A percentile compares a stretch with the other conserved stretches of the same genome.
These are phyloP conservation scores for Oryzias melastigma DNA, from an alignment of 2,113 vertebrate genomes.

Conservation along the genomic window DNA sequence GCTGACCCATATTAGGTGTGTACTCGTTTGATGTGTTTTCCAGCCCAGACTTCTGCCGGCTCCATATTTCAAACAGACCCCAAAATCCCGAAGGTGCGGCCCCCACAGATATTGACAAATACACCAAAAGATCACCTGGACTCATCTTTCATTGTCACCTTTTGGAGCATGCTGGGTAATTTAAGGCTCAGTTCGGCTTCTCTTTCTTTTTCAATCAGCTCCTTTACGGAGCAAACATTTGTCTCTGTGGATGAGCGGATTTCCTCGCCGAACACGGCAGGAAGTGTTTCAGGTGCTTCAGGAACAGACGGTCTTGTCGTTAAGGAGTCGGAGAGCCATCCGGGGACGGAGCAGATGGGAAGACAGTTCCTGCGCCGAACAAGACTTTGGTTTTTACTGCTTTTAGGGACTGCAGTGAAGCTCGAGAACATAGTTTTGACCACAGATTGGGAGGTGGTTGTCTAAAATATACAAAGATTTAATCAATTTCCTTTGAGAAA, in stretches of 20 bases:
- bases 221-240: neutral
- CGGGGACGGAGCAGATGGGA: conserved; percentile 39
- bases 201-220: neutral
- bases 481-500: too few relatives aligned
- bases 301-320: conserved; percentile 57
- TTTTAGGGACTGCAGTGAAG: neutral
- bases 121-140: conserved; percentile 13
- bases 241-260: conserved; percentile 2
- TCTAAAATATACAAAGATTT: too few relatives aligned
- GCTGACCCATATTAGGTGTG: conserved; percentile 43
- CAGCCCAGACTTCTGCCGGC: conserved; percentile 38
- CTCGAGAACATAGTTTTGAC: too few relatives aligned
- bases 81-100: conserved; percentile 13
- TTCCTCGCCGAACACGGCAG: conserved; percentile 39
- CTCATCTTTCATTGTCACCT: neutral
- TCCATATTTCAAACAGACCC: conserved; percentile 8
- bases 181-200: neutral
- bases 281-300: conserved; percentile 37
- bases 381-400: neutral
- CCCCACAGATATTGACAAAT: conserved; percentile 9
- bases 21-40: conserved; percentile 55
- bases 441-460: too few relatives aligned
- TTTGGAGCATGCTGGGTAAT: neutral
- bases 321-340: conserved; percentile 23
- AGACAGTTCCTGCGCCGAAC: conserved; percentile 28